phyloP scores from a whole-genome alignment of 2,113 vertebrate species.

The Picathartes gymnocephalus region DNA sequence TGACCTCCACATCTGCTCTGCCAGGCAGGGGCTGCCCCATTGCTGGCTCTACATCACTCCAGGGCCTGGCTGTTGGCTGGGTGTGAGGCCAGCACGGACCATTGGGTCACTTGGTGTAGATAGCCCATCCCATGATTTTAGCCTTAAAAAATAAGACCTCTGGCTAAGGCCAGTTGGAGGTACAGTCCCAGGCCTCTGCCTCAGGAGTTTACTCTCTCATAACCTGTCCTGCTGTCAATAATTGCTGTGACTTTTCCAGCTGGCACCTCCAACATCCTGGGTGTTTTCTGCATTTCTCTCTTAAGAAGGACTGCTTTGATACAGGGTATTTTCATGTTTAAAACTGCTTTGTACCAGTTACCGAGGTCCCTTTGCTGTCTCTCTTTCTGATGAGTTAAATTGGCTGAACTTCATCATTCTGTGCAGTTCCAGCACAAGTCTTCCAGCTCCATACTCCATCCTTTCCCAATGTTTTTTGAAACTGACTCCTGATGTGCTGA shows the following conservation, averaged over 20 bases:
- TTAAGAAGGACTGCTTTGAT: not conserved
- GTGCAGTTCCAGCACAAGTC: not conserved
- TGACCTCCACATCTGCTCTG: not conserved
- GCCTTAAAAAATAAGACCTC: not conserved
- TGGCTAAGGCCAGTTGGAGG: not conserved
- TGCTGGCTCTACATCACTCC: fast-evolving
- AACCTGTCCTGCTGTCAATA: fast-evolving
- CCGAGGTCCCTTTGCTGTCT: not conserved
- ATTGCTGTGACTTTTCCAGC: not conserved
- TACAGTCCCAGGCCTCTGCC: not conserved
- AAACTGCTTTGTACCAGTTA: not conserved
- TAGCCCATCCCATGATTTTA: not conserved
- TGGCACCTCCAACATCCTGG: not conserved
- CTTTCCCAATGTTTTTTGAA: not conserved
- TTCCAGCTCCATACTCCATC: not conserved
- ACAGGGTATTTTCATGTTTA: not conserved
- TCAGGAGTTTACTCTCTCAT: not conserved
- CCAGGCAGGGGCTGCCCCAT: fast-evolving
- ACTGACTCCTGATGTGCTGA: not conserved
- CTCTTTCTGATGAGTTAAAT: not conserved
- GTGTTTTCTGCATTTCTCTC: not conserved
- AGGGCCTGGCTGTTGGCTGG: not conserved
- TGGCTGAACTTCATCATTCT: not conserved
- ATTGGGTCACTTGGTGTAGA: not conserved
- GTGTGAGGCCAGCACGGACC: fast-evolving